phyloP scores from a whole-genome alignment of 2,888 invertebrate species.

The Pseudococcus viburni region DNA sequence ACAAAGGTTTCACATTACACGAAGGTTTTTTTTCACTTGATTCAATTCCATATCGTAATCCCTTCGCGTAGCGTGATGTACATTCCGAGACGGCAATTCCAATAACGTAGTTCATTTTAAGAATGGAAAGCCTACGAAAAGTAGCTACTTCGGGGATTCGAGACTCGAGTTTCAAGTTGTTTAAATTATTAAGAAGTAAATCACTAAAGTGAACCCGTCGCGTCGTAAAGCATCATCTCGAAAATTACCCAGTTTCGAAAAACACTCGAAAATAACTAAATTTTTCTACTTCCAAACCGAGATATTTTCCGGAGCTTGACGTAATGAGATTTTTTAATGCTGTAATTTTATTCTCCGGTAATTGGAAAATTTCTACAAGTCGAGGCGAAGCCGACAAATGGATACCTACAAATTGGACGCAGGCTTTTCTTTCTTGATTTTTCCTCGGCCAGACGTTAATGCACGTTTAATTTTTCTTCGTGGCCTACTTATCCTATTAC shows the following conservation, averaged over 20 bases:
- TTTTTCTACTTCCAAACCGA: background rate
- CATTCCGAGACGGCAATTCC: background rate
- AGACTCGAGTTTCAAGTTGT: background rate
- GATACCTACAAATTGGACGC: background rate
- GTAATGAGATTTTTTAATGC: background rate
- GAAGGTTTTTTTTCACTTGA: background rate
- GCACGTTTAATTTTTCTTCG: background rate
- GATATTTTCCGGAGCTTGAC: background rate
- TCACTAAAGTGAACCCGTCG: background rate
- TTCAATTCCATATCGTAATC: slow-evolving; percentile 1
- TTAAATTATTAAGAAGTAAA: slow-evolving; percentile 15
- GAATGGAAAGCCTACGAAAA: background rate
- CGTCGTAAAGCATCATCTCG: slow-evolving; percentile 16
- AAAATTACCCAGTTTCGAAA: slow-evolving; percentile 8
- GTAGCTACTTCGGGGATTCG: background rate
- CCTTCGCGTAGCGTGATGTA: background rate
- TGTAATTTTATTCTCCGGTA: background rate
- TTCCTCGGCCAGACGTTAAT: background rate
- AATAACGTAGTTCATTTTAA: background rate
- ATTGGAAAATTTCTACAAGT: background rate
- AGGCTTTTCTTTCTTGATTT: background rate
- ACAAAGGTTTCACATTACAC: slow-evolving; percentile 6
- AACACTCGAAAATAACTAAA: background rate
- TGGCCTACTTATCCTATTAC: background rate
- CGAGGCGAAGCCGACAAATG: background rate